A percentile compares a stretch with the other conserved stretches of the same genome.
These are phyloP conservation scores for Epistrophe grossulariae DNA, from an alignment of 2,888 invertebrate genomes.

Conservation along the genomic window DNA sequence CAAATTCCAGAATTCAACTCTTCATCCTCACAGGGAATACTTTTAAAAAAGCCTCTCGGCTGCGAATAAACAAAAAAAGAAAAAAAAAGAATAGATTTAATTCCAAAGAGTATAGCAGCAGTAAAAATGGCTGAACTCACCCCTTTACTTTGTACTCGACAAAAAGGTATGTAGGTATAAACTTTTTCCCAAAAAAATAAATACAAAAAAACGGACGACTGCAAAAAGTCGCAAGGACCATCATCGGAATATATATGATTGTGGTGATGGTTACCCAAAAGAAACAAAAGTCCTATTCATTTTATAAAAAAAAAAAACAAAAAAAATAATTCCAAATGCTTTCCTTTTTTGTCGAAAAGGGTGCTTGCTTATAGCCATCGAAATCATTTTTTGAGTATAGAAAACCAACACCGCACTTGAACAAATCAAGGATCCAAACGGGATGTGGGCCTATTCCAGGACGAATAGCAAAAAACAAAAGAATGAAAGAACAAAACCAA, in stretches of 20 bases:
- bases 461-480: conserved; percentile 46
- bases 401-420: conserved; percentile 50
- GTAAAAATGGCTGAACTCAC: conserved; percentile 51
- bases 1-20: conserved; percentile 54
- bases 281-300: conserved; percentile 73
- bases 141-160: conserved; percentile 14
- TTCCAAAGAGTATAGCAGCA: conserved; percentile 42
- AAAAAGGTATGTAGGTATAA: conserved; percentile 60
- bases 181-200: conserved; percentile 48
- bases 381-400: conserved; percentile 52
- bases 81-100: conserved; percentile 44
- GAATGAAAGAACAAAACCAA: conserved; percentile 11
- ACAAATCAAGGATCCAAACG: conserved; percentile 62
- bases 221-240: conserved; percentile 72
- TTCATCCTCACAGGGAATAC: conserved; percentile 37
- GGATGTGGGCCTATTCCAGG: conserved; percentile 25
- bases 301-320: conserved; percentile 19
- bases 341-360: conserved; percentile 54
- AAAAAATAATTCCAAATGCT: conserved; percentile 52
- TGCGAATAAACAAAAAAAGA: conserved; percentile 24
- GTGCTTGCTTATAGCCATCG: conserved; percentile 64
- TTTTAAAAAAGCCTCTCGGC: conserved; percentile 60
- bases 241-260: conserved; percentile 33
- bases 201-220: conserved; percentile 51
- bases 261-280: conserved; percentile 64